Percentiles rank a stretch among this genome's conserved stretches.
phyloP scores from a whole-genome alignment of 2,113 vertebrate genomes.

The Phycodurus eques region DNA sequence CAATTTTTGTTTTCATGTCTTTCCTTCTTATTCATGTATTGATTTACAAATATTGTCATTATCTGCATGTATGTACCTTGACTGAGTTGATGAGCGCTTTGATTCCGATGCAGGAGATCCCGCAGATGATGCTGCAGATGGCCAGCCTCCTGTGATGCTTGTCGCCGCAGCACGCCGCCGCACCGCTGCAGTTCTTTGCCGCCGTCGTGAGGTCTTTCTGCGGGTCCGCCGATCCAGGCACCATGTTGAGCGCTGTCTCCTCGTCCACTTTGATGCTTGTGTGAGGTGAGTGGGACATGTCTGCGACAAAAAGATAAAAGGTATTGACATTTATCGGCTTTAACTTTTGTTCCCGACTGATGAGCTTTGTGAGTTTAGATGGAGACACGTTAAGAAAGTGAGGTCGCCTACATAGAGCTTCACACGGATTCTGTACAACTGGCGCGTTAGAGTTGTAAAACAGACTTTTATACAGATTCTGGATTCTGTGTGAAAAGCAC shows the following conservation, averaged over 20 bases:
- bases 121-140: slow-evolving; percentile 80
- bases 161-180: not conserved
- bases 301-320: not conserved
- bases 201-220: not conserved
- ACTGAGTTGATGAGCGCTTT: slow-evolving; percentile 75
- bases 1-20: no score
- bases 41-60: not conserved
- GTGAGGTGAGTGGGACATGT: slow-evolving; percentile 1
- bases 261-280: not conserved
- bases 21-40: not conserved
- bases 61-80: slow-evolving; percentile 49
- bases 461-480: no score
- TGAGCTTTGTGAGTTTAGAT: not conserved
- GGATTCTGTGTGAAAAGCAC: no score
- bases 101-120: slow-evolving; percentile 78
- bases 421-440: no score
- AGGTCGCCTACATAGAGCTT: not conserved
- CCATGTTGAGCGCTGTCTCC: not conserved
- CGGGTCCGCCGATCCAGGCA: not conserved
- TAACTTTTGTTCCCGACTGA: not conserved
- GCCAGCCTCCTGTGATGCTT: slow-evolving; percentile 69
- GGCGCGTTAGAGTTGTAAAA: no score
- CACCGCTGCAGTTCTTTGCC: no score
- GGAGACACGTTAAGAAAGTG: not conserved
- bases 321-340: not conserved